Conservation (phyloP, 1,140 invertebrate genomes). For the Aleiodes sp. region DNA sequence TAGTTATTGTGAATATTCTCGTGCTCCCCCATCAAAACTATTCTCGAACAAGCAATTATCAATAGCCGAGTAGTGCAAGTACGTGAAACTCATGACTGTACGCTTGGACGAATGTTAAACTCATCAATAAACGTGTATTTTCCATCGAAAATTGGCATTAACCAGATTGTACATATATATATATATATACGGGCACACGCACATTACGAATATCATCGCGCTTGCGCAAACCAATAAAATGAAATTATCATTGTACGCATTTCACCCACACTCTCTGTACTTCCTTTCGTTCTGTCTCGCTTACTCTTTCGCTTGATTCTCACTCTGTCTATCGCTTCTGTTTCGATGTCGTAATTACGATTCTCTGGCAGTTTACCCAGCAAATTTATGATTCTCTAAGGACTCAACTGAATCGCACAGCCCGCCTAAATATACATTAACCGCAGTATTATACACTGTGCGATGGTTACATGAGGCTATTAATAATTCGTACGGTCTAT, state of each 20-base stretch:
- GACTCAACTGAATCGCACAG: constrained; percentile 4
- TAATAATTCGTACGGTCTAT: constrained; percentile 2
- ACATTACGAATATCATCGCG: constrained; percentile 4
- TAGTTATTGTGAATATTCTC: neutral
- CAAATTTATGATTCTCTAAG: constrained; percentile 29
- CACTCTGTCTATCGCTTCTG: neutral
- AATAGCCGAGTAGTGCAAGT: neutral
- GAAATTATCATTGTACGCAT: constrained; percentile 22
- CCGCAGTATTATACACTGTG: neutral
- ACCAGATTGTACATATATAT: neutral
- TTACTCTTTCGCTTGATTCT: neutral
- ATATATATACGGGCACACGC: neutral
- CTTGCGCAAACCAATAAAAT: constrained; percentile 26
- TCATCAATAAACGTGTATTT: neutral
- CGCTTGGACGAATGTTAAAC: constrained; percentile 19
- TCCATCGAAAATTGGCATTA: neutral
- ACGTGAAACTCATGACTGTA: neutral
- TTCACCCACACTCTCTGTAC: neutral
- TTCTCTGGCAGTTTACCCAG: constrained; percentile 20
- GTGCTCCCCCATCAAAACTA: neutral
- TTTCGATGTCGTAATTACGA: constrained; percentile 24
- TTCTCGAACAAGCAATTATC: constrained; percentile 15
- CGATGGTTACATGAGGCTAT: neutral
- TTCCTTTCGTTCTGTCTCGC: no score
- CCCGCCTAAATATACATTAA: neutral